Conservation (phyloP, 2,113 vertebrate genomes). For the Ia io region DNA sequence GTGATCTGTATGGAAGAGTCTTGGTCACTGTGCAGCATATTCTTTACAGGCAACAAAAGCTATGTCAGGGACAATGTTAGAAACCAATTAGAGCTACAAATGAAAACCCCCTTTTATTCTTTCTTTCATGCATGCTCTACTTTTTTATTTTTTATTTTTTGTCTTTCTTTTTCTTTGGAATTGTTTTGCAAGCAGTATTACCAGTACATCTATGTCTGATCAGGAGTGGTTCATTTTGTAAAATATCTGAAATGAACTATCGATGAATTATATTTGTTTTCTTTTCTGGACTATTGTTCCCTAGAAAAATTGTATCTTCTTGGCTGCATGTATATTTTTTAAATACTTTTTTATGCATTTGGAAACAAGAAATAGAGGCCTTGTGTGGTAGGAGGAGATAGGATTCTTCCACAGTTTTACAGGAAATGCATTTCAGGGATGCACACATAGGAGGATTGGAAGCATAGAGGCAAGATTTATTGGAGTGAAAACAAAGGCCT, state of each 20-base stretch:
- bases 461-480: not conserved
- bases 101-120: not conserved
- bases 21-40: not conserved
- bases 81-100: not conserved
- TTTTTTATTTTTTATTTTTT: not conserved
- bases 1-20: not conserved
- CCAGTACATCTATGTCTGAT: not conserved
- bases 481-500: not conserved
- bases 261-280: not conserved
- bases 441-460: not conserved
- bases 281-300: not conserved
- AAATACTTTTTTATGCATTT: not conserved
- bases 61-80: not conserved
- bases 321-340: not conserved
- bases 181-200: not conserved
- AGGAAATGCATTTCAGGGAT: not conserved
- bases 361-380: not conserved
- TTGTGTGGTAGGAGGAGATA: not conserved
- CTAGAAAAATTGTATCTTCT: not conserved
- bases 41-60: not conserved
- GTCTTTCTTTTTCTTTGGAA: constrained; percentile 1
- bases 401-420: not conserved
- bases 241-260: not conserved
- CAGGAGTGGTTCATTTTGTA: not conserved
- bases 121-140: not conserved